Percentiles rank a stretch among this genome's conserved stretches.
phyloP scores from a whole-genome alignment of 1,140 invertebrate genomes.

The Sminthurides bifidus region DNA sequence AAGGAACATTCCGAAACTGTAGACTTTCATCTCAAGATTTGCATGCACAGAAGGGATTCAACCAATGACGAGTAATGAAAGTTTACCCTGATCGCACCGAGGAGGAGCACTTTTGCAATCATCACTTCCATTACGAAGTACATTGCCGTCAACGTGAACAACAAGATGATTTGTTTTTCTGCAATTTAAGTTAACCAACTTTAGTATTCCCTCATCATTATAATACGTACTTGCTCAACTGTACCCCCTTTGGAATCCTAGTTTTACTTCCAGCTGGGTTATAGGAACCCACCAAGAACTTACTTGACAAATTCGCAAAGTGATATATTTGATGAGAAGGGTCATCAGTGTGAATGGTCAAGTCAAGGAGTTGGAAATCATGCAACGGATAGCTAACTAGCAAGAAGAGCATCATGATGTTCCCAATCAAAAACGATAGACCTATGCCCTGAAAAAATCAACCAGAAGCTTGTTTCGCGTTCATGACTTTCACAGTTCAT shows the following conservation, averaged over 20 bases:
- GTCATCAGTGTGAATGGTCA: not conserved
- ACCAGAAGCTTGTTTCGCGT: no score
- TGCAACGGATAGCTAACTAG: slow-evolving; percentile 4
- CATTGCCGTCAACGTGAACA: not conserved
- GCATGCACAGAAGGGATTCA: no score
- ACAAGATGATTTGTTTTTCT: slow-evolving; percentile 3
- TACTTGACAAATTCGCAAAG: slow-evolving; percentile 7
- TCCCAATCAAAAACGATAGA: not conserved
- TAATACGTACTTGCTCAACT: no score
- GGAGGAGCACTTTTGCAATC: not conserved
- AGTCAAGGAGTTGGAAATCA: not conserved
- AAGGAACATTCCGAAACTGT: no score
- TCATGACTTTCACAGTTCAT: no score
- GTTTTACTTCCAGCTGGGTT: no score
- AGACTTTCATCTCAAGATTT: no score
- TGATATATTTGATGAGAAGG: not conserved
- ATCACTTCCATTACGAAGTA: slow-evolving; percentile 3
- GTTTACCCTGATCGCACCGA: not conserved
- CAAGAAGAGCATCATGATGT: slow-evolving; percentile 1
- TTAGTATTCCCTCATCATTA: no score
- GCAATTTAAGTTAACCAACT: no score
- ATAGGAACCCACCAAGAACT: no score
- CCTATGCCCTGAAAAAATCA: not conserved
- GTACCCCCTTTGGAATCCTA: no score
- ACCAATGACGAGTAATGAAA: not conserved